These are phyloP conservation scores for Lithosia quadra DNA, from an alignment of 2,888 invertebrate genomes.

Conservation along the genomic window DNA sequence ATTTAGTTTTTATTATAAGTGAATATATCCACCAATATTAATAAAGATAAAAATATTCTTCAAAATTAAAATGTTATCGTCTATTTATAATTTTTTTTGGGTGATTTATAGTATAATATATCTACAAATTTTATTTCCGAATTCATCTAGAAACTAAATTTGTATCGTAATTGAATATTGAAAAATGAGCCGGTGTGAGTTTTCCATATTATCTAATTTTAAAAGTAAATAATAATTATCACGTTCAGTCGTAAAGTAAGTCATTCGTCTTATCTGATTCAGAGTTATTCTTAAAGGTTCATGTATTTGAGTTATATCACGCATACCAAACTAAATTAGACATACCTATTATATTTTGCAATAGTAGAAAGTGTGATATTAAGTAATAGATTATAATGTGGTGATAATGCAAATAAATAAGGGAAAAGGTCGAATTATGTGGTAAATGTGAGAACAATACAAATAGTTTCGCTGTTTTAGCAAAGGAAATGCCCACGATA, in stretches of 20 bases:
- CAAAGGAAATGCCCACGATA: background rate
- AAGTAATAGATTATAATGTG: background rate
- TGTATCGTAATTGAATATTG: background rate
- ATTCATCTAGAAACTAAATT: background rate
- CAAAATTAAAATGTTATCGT: no score
- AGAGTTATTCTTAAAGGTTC: background rate
- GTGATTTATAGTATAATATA: no score
- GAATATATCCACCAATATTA: no score
- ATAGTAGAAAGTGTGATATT: background rate
- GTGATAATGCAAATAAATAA: background rate
- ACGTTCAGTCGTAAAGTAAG: conserved; percentile 3
- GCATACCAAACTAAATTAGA: background rate
- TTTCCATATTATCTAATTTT: background rate
- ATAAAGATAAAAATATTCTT: no score
- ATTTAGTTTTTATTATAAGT: no score
- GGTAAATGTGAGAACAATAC: background rate
- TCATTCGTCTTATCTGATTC: background rate
- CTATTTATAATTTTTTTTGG: background rate
- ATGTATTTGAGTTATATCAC: background rate
- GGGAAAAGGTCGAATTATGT: background rate
- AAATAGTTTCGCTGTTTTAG: background rate
- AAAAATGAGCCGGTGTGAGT: background rate
- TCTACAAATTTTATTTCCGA: background rate
- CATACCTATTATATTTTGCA: background rate
- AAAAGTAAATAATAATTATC: background rate